phyloP scores from a whole-genome alignment of 1,140 invertebrate genomes.

The Brachionus rotundiformis region DNA sequence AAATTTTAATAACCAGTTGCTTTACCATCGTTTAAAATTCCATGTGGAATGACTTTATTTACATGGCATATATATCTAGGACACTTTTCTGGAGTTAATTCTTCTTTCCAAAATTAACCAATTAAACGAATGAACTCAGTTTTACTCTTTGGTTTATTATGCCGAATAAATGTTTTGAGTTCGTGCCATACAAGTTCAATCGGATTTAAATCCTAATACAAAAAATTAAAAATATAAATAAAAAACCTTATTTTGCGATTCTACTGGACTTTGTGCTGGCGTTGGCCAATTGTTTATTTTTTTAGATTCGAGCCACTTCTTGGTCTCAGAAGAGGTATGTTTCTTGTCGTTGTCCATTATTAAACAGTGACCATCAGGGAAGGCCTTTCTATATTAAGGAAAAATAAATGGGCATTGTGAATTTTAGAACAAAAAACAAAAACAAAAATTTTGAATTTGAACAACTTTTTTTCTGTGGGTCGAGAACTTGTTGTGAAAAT shows the following conservation, averaged over 20 bases:
- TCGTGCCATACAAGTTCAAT: slow-evolving; percentile 23
- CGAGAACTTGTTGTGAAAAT: no score
- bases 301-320: background rate
- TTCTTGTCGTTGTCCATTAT: slow-evolving; percentile 10
- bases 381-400: slow-evolving; percentile 2
- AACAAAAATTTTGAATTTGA: no score
- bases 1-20: slow-evolving; percentile 16
- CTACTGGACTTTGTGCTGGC: slow-evolving; percentile 28
- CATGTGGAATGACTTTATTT: slow-evolving; percentile 26
- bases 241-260: background rate
- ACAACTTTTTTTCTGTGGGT: no score
- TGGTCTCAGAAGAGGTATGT: background rate
- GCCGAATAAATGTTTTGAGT: slow-evolving; percentile 6
- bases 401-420: background rate
- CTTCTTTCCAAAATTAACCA: background rate
- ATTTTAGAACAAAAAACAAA: no score
- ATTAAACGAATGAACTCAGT: slow-evolving; percentile 8
- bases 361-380: slow-evolving; percentile 25
- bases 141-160: slow-evolving; percentile 26
- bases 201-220: slow-evolving; percentile 28
- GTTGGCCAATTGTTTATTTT: slow-evolving; percentile 17
- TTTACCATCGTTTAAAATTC: slow-evolving; percentile 18
- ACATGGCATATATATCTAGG: slow-evolving; percentile 9
- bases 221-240: background rate
- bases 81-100: slow-evolving; percentile 34